Evolutionary conservation across 1,140 invertebrate genomes (phyloP).

Genomic region (Pseudobourletiella spinata): DNA sequence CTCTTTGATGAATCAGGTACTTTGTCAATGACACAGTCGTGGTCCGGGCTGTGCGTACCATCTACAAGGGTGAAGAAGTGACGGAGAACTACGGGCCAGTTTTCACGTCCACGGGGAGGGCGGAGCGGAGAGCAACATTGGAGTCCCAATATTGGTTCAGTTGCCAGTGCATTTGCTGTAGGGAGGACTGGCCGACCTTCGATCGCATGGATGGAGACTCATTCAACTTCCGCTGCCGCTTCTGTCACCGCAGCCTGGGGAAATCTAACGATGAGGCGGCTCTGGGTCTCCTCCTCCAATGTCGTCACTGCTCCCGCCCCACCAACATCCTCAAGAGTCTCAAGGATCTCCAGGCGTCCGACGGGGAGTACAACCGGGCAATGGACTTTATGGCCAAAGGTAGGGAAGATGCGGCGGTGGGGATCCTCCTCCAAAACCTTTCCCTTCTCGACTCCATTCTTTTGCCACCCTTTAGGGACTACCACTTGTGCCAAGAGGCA

Average conservation of each 20-base stretch:
- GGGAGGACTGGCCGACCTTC: conserved; percentile 71
- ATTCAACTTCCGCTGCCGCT: conserved; percentile 22
- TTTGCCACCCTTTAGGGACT: conserved; percentile 66
- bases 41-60: conserved; percentile 64
- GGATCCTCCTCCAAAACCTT: conserved; percentile 58
- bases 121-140: conserved; percentile 56
- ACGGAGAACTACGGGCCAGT: conserved; percentile 88
- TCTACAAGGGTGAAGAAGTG: conserved; percentile 64
- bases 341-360: conserved; percentile 59
- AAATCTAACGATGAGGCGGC: conserved; percentile 29
- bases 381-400: conserved; percentile 54
- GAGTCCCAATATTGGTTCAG: conserved; percentile 75
- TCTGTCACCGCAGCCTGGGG: conserved; percentile 20
- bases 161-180: conserved; percentile 71
- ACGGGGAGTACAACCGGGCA: conserved; percentile 56
- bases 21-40: conserved; percentile 69
- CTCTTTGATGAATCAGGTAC: conserved; percentile 50
- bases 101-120: conserved; percentile 58
- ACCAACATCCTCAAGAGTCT: conserved; percentile 68
- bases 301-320: conserved; percentile 55
- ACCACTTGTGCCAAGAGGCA: conserved; percentile 70
- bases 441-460: conserved; percentile 60
- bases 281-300: conserved; percentile 60
- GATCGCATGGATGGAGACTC: conserved; percentile 52
- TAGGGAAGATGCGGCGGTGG: conserved; percentile 53